A percentile compares a stretch with the other conserved stretches of the same genome.
These are phyloP conservation scores for Pimpla rufipes DNA, from an alignment of 2,888 invertebrate genomes.

Conservation along the genomic window DNA sequence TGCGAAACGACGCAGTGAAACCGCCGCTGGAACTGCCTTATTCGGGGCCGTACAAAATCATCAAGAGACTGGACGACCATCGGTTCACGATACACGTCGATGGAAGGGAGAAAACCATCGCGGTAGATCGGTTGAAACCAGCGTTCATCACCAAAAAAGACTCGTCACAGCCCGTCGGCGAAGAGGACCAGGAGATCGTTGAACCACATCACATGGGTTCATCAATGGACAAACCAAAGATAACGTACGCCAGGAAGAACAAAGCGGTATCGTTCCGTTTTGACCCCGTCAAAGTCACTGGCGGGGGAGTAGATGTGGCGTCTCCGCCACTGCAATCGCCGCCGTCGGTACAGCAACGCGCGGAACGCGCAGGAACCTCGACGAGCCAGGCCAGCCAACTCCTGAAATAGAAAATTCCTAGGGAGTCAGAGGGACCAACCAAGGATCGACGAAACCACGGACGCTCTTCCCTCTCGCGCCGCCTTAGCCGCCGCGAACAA, in stretches of 20 bases:
- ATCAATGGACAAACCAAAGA: conserved; percentile 12
- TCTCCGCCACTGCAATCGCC: no score
- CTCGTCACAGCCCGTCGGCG: no score
- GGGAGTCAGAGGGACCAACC: no score
- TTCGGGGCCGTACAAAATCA: conserved; percentile 57
- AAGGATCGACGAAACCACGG: no score
- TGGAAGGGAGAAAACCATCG: conserved; percentile 35
- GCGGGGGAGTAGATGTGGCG: conserved; percentile 38
- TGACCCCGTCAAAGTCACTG: conserved; percentile 31
- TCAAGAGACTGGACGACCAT: conserved; percentile 31
- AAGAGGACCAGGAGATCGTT: background rate
- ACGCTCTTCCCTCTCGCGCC: no score
- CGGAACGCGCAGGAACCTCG: no score
- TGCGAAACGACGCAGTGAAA: conserved; percentile 52
- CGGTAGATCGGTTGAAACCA: conserved; percentile 1
- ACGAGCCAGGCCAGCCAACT: no score
- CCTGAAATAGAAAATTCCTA: no score
- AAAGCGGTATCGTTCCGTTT: conserved; percentile 18
- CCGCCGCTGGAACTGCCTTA: conserved; percentile 64
- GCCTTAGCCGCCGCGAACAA: no score
- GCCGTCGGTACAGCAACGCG: no score
- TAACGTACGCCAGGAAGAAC: background rate
- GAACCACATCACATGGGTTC: background rate
- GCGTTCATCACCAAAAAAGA: background rate
- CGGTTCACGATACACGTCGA: conserved; percentile 55